Evolutionary conservation across 2,797 vertebrate species (phyloP).

Genomic region (Rhinoraja longicauda): DNA sequence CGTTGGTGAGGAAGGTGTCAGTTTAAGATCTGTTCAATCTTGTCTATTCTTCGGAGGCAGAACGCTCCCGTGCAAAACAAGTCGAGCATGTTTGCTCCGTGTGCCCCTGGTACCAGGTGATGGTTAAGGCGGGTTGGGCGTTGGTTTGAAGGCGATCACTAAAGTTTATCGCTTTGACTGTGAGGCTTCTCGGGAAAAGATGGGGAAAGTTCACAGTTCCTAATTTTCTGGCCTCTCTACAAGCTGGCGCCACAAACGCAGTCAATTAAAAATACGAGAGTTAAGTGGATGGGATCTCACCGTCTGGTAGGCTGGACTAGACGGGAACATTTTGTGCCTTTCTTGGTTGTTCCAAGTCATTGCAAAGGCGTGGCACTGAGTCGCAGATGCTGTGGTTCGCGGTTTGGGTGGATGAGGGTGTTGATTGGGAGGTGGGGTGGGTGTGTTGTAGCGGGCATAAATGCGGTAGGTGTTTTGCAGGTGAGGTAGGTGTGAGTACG

Average conservation of each 20-base stretch:
- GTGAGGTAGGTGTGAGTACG: too few species aligned
- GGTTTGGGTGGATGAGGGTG: too few species aligned
- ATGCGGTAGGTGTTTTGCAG: too few species aligned
- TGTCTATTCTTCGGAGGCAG: background rate
- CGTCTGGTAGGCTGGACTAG: background rate
- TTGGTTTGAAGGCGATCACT: background rate
- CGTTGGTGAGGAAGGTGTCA: background rate
- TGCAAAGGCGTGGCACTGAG: background rate
- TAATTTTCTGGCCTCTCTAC: background rate
- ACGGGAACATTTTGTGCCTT: background rate
- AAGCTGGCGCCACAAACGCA: too few species aligned
- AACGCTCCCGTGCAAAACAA: background rate
- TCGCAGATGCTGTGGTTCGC: too few species aligned
- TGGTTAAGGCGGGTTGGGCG: background rate
- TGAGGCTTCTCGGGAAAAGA: background rate
- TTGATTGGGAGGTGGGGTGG: too few species aligned
- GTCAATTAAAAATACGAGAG: background rate
- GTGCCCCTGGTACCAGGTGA: background rate
- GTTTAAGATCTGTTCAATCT: background rate
- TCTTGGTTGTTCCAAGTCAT: background rate
- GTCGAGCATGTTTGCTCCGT: background rate
- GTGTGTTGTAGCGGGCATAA: too few species aligned
- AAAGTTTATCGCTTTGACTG: constrained; percentile 7
- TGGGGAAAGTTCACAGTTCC: constrained; percentile 1
- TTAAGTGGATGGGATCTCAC: background rate